Conservation (phyloP, 1,140 invertebrate species). For the Lethrus apterus region DNA sequence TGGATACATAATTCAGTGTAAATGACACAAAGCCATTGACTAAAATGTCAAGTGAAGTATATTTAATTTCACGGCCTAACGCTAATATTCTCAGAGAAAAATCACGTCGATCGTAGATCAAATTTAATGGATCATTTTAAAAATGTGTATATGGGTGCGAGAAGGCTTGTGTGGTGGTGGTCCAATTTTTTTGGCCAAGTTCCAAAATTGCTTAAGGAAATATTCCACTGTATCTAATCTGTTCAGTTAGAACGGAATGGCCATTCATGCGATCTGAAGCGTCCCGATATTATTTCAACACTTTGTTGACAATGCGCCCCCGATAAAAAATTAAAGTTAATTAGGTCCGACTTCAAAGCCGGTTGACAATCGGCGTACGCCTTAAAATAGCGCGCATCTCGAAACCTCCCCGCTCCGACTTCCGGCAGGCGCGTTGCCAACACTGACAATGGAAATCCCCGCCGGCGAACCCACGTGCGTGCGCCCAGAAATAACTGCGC, state of each 20-base stretch:
- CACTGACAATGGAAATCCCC: conserved; percentile 30
- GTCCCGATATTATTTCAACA: conserved; percentile 15
- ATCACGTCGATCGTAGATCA: no score
- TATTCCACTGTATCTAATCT: no score
- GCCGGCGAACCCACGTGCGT: conserved; percentile 14
- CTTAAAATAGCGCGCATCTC: conserved; percentile 20
- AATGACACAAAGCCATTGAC: no score
- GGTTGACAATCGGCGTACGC: conserved; percentile 23
- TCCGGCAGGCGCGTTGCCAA: conserved; percentile 29
- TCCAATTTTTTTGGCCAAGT: not conserved
- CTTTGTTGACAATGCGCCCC: conserved; percentile 18
- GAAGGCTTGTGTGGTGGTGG: not conserved
- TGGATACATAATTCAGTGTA: no score
- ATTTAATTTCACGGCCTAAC: no score
- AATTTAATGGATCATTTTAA: no score
- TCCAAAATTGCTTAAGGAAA: no score
- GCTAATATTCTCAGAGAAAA: no score
- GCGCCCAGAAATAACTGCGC: conserved; percentile 10
- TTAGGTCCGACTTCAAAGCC: conserved; percentile 28
- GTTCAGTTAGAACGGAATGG: conserved; percentile 6
- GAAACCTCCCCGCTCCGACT: conserved; percentile 17
- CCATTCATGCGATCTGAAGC: conserved; percentile 3
- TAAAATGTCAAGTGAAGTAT: no score
- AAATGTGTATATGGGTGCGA: not conserved
- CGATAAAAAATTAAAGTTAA: conserved; percentile 23